Percentiles rank a stretch among this genome's conserved stretches.
These are phyloP conservation scores for Parasteatoda tepidariorum DNA, from an alignment of 1,140 invertebrate genomes.

Conservation along the genomic window DNA sequence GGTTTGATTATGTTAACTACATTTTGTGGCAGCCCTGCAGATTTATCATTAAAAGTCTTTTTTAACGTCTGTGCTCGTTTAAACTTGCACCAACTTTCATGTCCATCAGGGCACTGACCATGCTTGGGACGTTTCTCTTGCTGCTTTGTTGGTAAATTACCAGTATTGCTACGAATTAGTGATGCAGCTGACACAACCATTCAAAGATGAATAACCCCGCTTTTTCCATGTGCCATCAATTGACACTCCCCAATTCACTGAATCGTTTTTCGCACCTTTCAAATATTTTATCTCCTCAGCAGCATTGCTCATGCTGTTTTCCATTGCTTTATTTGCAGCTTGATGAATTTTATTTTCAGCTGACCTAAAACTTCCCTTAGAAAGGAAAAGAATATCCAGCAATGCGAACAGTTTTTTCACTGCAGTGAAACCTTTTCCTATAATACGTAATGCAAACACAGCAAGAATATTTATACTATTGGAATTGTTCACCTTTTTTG, in stretches of 20 bases:
- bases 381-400: background rate
- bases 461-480: no score
- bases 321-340: background rate
- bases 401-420: background rate
- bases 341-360: background rate
- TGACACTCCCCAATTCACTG: background rate
- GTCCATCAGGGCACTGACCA: background rate
- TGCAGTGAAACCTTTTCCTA: background rate
- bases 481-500: no score
- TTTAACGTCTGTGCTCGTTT: background rate
- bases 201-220: background rate
- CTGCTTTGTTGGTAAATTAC: conserved; percentile 11
- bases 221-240: background rate
- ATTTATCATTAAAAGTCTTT: background rate
- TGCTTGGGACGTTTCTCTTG: background rate
- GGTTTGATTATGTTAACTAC: conserved; percentile 20
- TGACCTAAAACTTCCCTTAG: background rate
- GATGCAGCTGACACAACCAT: background rate
- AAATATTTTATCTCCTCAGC: background rate
- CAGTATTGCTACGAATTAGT: conserved; percentile 5
- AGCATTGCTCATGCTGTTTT: background rate
- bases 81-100: conserved; percentile 17
- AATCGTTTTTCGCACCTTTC: background rate
- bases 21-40: background rate
- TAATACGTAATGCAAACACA: no score